Evolutionary conservation across 1,140 invertebrate genomes (phyloP).

Genomic region (Anthonomus grandis): DNA sequence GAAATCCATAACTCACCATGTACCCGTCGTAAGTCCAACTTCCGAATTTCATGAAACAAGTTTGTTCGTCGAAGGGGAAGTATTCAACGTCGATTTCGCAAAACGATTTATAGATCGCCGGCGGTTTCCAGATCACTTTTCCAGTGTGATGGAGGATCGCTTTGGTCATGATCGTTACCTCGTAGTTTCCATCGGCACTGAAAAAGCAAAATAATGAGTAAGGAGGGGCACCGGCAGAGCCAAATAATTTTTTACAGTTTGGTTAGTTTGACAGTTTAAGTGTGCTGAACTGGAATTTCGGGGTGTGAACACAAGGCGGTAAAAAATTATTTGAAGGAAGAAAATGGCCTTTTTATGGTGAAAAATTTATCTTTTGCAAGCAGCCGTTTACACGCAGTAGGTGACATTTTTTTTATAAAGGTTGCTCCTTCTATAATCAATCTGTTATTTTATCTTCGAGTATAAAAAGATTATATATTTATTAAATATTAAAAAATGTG

Average conservation of each 20-base stretch:
- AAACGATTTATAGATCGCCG: constrained; percentile 97
- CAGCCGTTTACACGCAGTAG: too few relatives aligned
- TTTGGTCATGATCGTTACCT: constrained; percentile 97
- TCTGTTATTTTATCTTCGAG: too few relatives aligned
- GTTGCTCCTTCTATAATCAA: too few relatives aligned
- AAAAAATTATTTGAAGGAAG: too few relatives aligned
- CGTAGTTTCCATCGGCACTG: constrained; percentile 97
- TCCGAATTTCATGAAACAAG: constrained; percentile 96
- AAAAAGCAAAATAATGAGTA: constrained; percentile 28
- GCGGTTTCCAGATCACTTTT: constrained; percentile 94
- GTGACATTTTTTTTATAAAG: too few relatives aligned
- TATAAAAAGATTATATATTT: too few relatives aligned
- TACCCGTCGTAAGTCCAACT: constrained; percentile 93
- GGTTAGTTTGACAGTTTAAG: neutral
- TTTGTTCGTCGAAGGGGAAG: constrained; percentile 95
- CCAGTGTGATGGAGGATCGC: constrained; percentile 89
- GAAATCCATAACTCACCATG: constrained; percentile 58
- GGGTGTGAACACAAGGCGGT: too few relatives aligned
- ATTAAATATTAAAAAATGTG: too few relatives aligned
- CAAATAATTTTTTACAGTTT: neutral
- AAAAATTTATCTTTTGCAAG: too few relatives aligned
- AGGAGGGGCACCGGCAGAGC: neutral
- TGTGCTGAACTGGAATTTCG: too few relatives aligned
- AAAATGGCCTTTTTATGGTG: too few relatives aligned
- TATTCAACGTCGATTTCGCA: constrained; percentile 96